Evolutionary conservation across 2,797 vertebrate species (phyloP).

Genomic region (Cirrhinus mrigala): DNA sequence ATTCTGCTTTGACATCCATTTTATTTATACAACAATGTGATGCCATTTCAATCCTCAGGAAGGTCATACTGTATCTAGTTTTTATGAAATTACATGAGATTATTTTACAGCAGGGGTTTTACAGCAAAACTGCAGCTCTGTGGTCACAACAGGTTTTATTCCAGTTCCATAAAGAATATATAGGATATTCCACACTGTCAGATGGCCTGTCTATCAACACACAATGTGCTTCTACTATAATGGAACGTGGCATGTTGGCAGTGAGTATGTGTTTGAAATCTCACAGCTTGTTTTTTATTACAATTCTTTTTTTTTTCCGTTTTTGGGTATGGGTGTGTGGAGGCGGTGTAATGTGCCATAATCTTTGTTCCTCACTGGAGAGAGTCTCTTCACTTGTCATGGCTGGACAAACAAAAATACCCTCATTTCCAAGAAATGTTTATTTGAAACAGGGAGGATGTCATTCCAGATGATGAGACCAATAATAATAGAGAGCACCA

Average conservation of each 20-base stretch:
- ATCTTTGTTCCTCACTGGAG: slow-evolving; percentile 23
- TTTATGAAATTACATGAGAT: not conserved
- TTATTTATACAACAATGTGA: not conserved
- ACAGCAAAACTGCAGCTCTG: not conserved
- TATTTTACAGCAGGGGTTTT: not conserved
- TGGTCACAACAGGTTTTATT: slow-evolving; percentile 18
- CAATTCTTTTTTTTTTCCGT: not conserved
- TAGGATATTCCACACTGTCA: slow-evolving; percentile 3
- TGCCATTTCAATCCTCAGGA: not conserved
- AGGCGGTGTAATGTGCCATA: slow-evolving; percentile 23
- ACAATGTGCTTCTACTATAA: slow-evolving; percentile 2
- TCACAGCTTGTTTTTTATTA: not conserved
- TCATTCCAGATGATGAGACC: slow-evolving; percentile 44
- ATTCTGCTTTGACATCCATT: slow-evolving; percentile 8
- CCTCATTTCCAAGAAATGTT: slow-evolving; percentile 48
- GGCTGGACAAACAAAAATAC: slow-evolving; percentile 53
- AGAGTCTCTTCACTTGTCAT: slow-evolving; percentile 47
- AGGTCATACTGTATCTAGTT: not conserved
- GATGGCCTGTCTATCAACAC: slow-evolving; percentile 12
- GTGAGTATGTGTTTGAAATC: slow-evolving; percentile 67
- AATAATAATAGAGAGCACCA: slow-evolving; percentile 43
- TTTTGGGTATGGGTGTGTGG: slow-evolving; percentile 8
- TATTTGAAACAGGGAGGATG: slow-evolving; percentile 38
- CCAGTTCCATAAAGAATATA: not conserved
- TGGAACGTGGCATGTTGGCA: slow-evolving; percentile 37